Evolutionary conservation across 2,888 invertebrate species (phyloP).

Genomic region (Xestia rhomboidea): DNA sequence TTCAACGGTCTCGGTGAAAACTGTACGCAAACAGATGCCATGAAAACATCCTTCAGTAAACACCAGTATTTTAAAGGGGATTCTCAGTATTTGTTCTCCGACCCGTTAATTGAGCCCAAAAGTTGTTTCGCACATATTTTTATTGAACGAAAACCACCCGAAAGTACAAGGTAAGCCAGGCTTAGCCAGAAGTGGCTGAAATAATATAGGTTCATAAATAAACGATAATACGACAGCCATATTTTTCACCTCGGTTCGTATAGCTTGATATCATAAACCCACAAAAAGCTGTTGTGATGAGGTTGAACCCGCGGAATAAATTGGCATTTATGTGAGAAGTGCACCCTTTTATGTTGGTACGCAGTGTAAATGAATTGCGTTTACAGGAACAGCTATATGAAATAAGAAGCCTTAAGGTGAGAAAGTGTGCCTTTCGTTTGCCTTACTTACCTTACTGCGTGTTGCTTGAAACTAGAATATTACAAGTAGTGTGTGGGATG

Average conservation of each 20-base stretch:
- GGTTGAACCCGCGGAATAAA: constrained; percentile 50
- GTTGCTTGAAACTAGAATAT: background rate
- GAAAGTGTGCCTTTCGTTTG: background rate
- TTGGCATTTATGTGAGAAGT: constrained; percentile 49
- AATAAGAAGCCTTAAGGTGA: background rate
- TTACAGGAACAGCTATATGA: constrained; percentile 10
- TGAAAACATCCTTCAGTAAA: background rate
- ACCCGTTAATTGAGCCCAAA: background rate
- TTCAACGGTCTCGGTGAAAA: background rate
- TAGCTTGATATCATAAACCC: constrained; percentile 42
- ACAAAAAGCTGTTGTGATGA: constrained; percentile 41
- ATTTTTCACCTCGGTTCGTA: constrained; percentile 38
- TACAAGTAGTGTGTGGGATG: background rate
- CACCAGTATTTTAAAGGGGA: background rate
- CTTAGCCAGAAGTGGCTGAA: constrained; percentile 19
- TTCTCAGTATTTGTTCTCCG: background rate
- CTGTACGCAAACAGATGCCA: background rate
- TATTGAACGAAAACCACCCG: background rate
- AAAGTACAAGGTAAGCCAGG: constrained; percentile 15
- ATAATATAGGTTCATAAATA: constrained; percentile 33
- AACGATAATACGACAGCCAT: constrained; percentile 31
- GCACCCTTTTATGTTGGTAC: constrained; percentile 33
- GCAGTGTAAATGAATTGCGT: constrained; percentile 29
- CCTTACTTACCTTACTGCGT: background rate
- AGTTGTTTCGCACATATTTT: background rate